A percentile compares a stretch with the other conserved stretches of the same genome.
phyloP scores from a whole-genome alignment of 2,113 vertebrate genomes.

The Leucopsar rothschildi region DNA sequence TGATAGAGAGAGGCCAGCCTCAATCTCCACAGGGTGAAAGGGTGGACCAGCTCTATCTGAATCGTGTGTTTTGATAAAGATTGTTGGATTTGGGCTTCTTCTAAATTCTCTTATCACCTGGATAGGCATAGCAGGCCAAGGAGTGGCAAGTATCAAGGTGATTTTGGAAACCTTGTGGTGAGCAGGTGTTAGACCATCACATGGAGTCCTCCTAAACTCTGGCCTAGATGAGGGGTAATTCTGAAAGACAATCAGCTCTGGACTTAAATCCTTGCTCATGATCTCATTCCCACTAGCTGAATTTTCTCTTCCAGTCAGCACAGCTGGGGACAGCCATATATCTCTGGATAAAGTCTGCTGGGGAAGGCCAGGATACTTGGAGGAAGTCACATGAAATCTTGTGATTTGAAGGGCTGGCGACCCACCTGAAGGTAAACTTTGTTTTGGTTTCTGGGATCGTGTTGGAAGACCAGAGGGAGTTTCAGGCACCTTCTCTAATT shows the following conservation, averaged over 20 bases:
- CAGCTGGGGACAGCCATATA: constrained; percentile 43
- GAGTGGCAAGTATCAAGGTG: constrained; percentile 64
- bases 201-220: constrained; percentile 21
- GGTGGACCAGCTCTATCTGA: not conserved
- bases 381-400: constrained; percentile 61
- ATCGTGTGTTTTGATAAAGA: constrained; percentile 32
- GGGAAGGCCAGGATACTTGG: constrained; percentile 7
- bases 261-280: not conserved
- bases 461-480: not conserved
- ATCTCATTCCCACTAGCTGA: not conserved
- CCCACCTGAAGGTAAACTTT: constrained; percentile 28
- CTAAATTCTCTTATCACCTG: constrained; percentile 65
- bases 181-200: constrained; percentile 28
- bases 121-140: constrained; percentile 67
- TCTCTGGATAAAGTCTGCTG: constrained; percentile 51
- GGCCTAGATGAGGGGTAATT: constrained; percentile 22
- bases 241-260: constrained; percentile 62
- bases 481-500: constrained; percentile 17
- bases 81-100: constrained; percentile 34
- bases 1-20: constrained; percentile 43
- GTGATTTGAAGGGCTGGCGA: constrained; percentile 63
- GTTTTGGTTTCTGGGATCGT: constrained; percentile 17
- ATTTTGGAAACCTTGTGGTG: constrained; percentile 69
- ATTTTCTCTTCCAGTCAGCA: constrained; percentile 34
- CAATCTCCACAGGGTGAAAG: constrained; percentile 8